Conservation (phyloP, 2,797 vertebrate species). For the Tadarida brasiliensis region DNA sequence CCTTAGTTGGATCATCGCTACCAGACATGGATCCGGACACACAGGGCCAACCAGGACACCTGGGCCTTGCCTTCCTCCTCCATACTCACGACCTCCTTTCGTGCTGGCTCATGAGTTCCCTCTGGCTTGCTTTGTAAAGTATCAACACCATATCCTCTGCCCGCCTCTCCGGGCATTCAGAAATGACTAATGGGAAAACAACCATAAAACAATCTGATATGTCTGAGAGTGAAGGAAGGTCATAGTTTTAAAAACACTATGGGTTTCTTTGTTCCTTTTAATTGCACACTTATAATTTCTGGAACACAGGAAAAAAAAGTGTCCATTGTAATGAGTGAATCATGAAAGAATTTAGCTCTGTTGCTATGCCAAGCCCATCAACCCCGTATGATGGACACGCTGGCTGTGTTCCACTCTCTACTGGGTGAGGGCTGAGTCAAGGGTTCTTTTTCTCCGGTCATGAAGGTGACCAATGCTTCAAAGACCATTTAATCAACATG, state of each 20-base stretch:
- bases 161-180: too few species aligned
- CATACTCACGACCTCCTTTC: too few species aligned
- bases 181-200: too few species aligned
- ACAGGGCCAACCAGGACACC: background rate
- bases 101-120: background rate
- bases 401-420: background rate
- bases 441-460: background rate
- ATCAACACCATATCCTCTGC: background rate
- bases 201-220: background rate
- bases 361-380: background rate
- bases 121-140: background rate
- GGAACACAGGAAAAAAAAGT: background rate
- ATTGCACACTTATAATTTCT: background rate
- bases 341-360: background rate
- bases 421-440: background rate
- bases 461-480: background rate
- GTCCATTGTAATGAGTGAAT: background rate
- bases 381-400: background rate
- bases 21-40: background rate
- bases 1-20: background rate
- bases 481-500: background rate
- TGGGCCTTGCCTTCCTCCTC: background rate
- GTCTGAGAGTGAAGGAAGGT: background rate
- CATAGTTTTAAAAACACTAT: background rate
- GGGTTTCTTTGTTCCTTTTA: background rate